A percentile compares a stretch with the other conserved stretches of the same genome.
phyloP scores from a whole-genome alignment of 2,113 vertebrate species.

The Garra rufa region DNA sequence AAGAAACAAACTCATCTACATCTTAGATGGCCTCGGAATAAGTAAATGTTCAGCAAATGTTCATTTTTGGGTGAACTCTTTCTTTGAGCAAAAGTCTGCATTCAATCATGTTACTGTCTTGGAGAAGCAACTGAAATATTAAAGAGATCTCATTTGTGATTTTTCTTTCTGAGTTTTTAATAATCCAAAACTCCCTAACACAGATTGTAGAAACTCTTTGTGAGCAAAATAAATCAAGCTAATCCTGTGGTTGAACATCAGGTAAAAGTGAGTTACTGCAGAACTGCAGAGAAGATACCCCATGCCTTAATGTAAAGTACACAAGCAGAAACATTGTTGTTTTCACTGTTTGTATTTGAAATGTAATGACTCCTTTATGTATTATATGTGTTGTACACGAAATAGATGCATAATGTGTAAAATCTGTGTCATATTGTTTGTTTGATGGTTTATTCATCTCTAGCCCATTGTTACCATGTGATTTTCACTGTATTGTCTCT shows the following conservation, averaged over 20 bases:
- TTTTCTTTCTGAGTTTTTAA: neutral
- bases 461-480: neutral
- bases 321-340: slow-evolving; percentile 67
- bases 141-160: neutral
- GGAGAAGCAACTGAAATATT: neutral
- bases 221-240: neutral
- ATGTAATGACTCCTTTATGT: slow-evolving; percentile 59
- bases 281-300: slow-evolving; percentile 57
- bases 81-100: neutral
- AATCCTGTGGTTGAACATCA: neutral
- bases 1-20: no score
- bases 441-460: neutral
- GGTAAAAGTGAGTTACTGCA: slow-evolving; percentile 27
- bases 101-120: neutral
- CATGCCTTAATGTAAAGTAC: slow-evolving; percentile 81
- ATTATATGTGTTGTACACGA: slow-evolving; percentile 58
- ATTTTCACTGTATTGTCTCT: neutral
- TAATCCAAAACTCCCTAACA: neutral
- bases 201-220: neutral
- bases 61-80: neutral
- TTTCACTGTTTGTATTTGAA: slow-evolving; percentile 64
- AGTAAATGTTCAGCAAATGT: neutral
- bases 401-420: slow-evolving; percentile 52
- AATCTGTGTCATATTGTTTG: neutral
- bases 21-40: no score